phyloP scores from a whole-genome alignment of 2,113 vertebrate species.

The Forbesichthys agassizii region DNA sequence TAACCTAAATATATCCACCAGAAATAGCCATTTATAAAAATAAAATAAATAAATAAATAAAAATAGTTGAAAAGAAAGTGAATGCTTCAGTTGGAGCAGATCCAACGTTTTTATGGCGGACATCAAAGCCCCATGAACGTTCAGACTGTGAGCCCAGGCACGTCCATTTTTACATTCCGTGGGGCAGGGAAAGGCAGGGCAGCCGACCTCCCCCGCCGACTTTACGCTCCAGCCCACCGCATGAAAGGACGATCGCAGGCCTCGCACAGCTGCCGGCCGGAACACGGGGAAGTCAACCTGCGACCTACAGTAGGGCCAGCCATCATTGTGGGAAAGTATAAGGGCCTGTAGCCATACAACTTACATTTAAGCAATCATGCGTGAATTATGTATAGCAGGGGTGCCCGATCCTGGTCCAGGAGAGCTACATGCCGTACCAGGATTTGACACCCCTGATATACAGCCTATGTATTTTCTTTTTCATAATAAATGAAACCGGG shows the following conservation, averaged over 20 bases:
- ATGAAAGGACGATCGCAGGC: conserved; percentile 45
- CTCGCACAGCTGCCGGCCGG: conserved; percentile 44
- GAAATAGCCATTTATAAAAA: too few relatives aligned
- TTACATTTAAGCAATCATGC: too few relatives aligned
- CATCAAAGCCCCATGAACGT: neutral
- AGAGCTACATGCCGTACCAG: too few relatives aligned
- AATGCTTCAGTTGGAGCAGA: neutral
- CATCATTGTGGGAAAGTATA: conserved; percentile 28
- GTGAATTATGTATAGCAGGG: too few relatives aligned
- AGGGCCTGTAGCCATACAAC: neutral
- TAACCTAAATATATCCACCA: neutral
- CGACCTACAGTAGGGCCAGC: neutral
- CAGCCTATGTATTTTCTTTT: too few relatives aligned
- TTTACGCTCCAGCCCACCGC: conserved; percentile 55
- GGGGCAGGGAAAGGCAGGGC: conserved; percentile 5
- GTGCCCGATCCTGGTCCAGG: too few relatives aligned
- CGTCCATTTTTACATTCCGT: conserved; percentile 55
- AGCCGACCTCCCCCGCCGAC: conserved; percentile 7
- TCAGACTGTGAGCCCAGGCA: neutral
- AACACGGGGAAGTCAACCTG: conserved; percentile 14
- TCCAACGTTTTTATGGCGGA: neutral
- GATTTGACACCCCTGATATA: too few relatives aligned
- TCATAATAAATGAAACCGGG: too few relatives aligned
- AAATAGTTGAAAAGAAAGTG: too few relatives aligned
- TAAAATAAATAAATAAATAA: too few relatives aligned